Evolutionary conservation across 2,888 invertebrate genomes (phyloP).

Genomic region (Dryocosmus kuriphilus): DNA sequence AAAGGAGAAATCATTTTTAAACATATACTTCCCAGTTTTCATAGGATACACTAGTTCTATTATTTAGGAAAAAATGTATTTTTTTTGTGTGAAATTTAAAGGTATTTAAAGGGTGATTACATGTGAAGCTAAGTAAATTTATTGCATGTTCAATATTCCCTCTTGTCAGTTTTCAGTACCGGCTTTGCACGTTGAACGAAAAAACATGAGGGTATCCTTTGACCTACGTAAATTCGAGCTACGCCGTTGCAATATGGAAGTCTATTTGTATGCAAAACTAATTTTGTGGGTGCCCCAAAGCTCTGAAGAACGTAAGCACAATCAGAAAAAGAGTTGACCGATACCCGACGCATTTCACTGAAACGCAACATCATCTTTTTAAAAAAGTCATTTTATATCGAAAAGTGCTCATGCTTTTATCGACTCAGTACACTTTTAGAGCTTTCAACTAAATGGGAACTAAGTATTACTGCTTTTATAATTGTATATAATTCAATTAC

Average conservation of each 20-base stretch:
- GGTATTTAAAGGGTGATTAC: slow-evolving; percentile 13
- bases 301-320: slow-evolving; percentile 16
- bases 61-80: too few relatives aligned
- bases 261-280: slow-evolving; percentile 55
- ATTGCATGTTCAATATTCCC: slow-evolving; percentile 13
- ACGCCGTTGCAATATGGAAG: slow-evolving; percentile 35
- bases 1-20: too few relatives aligned
- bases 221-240: slow-evolving; percentile 10
- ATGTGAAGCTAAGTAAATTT: neutral
- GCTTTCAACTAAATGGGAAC: neutral
- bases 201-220: slow-evolving; percentile 31
- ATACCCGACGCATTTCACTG: slow-evolving; percentile 13
- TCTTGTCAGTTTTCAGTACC: slow-evolving; percentile 10
- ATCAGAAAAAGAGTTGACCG: slow-evolving; percentile 29
- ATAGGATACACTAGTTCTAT: too few relatives aligned
- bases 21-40: too few relatives aligned
- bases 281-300: slow-evolving; percentile 38
- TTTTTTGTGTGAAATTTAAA: neutral
- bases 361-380: neutral
- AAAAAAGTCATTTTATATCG: neutral
- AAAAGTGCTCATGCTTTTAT: neutral
- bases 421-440: neutral
- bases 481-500: too few relatives aligned
- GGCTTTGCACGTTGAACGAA: slow-evolving; percentile 7
- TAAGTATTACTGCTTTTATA: neutral